These are phyloP conservation scores for Macrocentrus cingulum DNA, from an alignment of 1,140 invertebrate species.

Conservation along the genomic window DNA sequence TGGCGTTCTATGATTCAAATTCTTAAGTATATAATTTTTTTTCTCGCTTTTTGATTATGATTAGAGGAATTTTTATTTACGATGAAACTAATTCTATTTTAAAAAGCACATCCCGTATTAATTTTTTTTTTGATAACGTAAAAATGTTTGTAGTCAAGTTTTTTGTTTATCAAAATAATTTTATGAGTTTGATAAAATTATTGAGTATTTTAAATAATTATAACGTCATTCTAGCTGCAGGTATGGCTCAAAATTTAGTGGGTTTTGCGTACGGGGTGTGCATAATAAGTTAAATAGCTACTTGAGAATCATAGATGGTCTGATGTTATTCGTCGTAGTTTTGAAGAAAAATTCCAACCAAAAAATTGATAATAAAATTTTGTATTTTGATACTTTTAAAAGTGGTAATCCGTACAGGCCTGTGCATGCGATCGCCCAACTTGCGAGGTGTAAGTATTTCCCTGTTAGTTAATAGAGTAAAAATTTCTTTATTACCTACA, in stretches of 20 bases:
- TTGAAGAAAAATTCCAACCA: background rate
- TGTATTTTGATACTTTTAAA: slow-evolving; percentile 49
- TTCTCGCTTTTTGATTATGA: no score
- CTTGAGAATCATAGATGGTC: slow-evolving; percentile 20
- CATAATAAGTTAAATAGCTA: background rate
- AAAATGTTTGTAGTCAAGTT: background rate
- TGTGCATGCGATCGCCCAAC: slow-evolving; percentile 82
- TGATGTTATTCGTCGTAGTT: background rate
- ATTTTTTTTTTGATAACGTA: no score
- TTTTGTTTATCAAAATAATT: background rate
- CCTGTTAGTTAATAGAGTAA: slow-evolving; percentile 32
- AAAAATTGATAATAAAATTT: slow-evolving; percentile 26
- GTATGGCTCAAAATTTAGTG: no score
- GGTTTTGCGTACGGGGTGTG: background rate
- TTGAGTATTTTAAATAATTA: background rate
- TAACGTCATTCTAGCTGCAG: no score
- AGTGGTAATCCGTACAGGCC: slow-evolving; percentile 62
- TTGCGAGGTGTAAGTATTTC: slow-evolving; percentile 83
- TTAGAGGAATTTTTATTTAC: no score
- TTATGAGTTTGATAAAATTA: background rate
- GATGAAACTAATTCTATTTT: no score
- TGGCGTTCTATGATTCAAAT: slow-evolving; percentile 19
- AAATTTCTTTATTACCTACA: background rate
- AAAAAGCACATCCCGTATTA: no score
- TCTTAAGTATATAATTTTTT: no score